Percentiles rank a stretch among this genome's conserved stretches.
These are phyloP conservation scores for Atractosteus spatula DNA, from an alignment of 2,113 vertebrate genomes.

Conservation along the genomic window DNA sequence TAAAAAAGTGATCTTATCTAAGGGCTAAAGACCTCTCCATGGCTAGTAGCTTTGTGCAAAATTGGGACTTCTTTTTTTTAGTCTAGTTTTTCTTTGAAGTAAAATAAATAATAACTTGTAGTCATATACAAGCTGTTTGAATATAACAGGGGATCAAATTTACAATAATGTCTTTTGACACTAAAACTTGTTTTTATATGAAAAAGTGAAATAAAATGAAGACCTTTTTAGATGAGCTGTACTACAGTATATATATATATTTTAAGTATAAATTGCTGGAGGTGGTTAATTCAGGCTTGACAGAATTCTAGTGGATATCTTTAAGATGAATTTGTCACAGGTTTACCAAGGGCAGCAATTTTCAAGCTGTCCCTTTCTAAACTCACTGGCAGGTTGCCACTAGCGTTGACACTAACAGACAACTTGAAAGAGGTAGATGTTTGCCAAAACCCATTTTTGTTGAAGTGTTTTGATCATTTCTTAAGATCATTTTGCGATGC, in stretches of 20 bases:
- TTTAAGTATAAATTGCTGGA: slow-evolving; percentile 17
- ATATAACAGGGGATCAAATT: no score
- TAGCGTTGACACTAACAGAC: slow-evolving; percentile 29
- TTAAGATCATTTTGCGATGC: background rate
- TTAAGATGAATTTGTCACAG: slow-evolving; percentile 32
- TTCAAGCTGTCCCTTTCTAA: slow-evolving; percentile 40
- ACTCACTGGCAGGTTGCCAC: slow-evolving; percentile 24
- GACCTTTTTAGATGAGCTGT: no score
- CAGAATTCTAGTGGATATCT: slow-evolving; percentile 31
- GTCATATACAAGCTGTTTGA: no score
- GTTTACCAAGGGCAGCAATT: slow-evolving; percentile 35
- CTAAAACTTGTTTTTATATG: no score
- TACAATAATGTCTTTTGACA: no score
- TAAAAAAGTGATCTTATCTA: no score
- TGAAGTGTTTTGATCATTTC: background rate
- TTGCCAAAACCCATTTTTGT: slow-evolving; percentile 1
- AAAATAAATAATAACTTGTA: no score
- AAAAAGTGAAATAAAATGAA: no score
- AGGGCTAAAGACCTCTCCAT: no score
- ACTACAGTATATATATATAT: background rate
- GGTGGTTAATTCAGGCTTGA: slow-evolving; percentile 40
- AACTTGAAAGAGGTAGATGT: slow-evolving; percentile 1
- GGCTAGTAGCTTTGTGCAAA: no score
- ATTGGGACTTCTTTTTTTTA: no score
- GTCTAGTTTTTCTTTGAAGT: no score